Conservation (phyloP, 37 sponge, comb jelly and placozoan genomes). For the Geodia barretti region DNA sequence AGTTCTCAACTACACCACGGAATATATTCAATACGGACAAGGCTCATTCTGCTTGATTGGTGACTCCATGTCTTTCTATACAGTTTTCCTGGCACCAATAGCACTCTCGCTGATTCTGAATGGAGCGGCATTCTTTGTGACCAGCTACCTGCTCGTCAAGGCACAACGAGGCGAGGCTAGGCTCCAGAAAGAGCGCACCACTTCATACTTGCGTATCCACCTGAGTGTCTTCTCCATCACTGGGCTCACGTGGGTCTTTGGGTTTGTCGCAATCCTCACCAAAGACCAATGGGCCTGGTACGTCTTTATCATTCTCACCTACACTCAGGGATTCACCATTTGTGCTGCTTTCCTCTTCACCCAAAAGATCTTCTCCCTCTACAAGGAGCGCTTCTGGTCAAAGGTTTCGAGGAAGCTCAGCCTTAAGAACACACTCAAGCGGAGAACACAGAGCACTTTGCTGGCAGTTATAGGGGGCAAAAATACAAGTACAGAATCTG, state of each 20-base stretch:
- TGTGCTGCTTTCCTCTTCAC: conserved; percentile 32
- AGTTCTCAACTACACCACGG: conserved; percentile 32
- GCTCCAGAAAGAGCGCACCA: not conserved
- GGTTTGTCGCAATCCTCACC: conserved; percentile 39
- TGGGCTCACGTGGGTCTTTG: conserved; percentile 67
- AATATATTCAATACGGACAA: no score
- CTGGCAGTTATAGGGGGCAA: no score
- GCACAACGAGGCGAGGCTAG: not conserved
- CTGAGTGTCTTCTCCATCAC: conserved; percentile 35
- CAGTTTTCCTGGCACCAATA: conserved; percentile 18
- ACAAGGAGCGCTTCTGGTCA: no score
- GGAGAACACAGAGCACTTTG: conserved; percentile 2
- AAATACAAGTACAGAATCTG: no score
- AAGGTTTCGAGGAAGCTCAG: no score
- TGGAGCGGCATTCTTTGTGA: not conserved
- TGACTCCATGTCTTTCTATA: not conserved
- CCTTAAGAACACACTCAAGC: no score
- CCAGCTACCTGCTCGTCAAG: not conserved
- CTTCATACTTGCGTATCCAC: conserved; percentile 17
- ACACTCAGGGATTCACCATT: conserved; percentile 41
- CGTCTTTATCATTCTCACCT: conserved; percentile 56
- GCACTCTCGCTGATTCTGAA: conserved; percentile 18
- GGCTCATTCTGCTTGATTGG: conserved; percentile 44
- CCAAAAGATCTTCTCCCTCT: conserved; percentile 11
- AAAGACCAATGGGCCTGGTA: conserved; percentile 49